Base-by-base conservation (phyloP, 2,113 vertebrate genomes). In the Eulemur rufifrons region DNA sequence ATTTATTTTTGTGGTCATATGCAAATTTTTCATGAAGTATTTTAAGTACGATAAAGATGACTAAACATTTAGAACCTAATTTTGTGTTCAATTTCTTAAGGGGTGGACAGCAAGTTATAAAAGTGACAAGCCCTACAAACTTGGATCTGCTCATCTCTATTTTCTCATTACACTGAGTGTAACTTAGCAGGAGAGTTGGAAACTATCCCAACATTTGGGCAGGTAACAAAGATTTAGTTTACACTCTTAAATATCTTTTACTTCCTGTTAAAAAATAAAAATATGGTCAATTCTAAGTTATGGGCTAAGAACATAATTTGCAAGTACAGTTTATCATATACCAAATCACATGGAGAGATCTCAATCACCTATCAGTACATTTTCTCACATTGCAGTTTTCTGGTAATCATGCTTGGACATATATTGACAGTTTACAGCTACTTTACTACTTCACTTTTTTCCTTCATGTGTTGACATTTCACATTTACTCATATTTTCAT, bases 281-380 rank as follows among this genome's bases (percentile, higher is more conserved):
- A 83, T 39, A 83, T 6, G 7, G 15, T 27, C 42, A 94, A 47
- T 50, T 76, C 20, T 87, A 96, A 88, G 12, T 63, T 81, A 87
- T 25, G 34, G 6, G 56, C 9, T 64, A 96, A 95, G 50, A 37
- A 76, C 17, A 27, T 73, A 54, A 85, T 27, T 85, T n/a, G 61
- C 29, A 95, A 92, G 61, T 39, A 77, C 5, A 92, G 10, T 89
- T 96, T 50, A 91, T 66, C 76, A 93, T 89, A 66, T 95, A 85
- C 66, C 45, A 76, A 85, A 42, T 82, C 47, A 77, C 27, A n/a
- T 63, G 32, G 89, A 66, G 21, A 80, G 71, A 77, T 66, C 59
- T 95, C 86, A 76, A 87, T 76, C 68, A 71, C 10, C 5, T 14
- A 83, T 50, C 50, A 66, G 73, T 17, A 63, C 5, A 59, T 87